Percentiles rank a stretch among this genome's conserved stretches.
phyloP scores from a whole-genome alignment of 2,888 invertebrate genomes.

The Tenodera sinensis region DNA sequence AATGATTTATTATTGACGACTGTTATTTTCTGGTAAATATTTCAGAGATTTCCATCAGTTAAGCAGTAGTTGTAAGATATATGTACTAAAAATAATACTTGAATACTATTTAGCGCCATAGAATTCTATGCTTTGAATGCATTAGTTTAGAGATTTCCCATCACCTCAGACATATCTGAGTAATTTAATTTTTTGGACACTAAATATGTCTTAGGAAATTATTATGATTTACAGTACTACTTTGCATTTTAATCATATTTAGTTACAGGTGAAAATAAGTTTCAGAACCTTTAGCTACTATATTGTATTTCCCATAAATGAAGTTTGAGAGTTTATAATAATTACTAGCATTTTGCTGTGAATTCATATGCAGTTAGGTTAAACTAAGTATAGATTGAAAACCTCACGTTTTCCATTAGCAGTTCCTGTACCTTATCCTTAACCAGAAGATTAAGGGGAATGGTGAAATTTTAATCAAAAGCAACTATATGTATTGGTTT shows the following conservation, averaged over 20 bases:
- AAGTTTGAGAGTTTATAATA: not conserved
- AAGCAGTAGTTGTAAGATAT: not conserved
- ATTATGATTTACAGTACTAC: too few relatives aligned
- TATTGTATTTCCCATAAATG: not conserved
- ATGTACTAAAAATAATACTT: not conserved
- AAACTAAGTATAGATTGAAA: not conserved
- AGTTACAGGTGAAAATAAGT: not conserved
- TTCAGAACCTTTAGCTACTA: not conserved
- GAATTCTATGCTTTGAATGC: not conserved
- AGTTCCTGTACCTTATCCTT: not conserved
- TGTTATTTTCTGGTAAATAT: not conserved
- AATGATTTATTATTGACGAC: not conserved
- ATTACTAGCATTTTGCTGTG: not conserved
- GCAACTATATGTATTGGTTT: too few relatives aligned
- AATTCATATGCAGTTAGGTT: not conserved
- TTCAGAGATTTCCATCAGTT: not conserved
- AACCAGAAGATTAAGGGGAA: not conserved
- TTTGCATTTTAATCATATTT: not conserved
- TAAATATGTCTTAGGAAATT: too few relatives aligned
- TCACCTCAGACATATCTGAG: too few relatives aligned
- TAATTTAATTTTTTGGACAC: too few relatives aligned
- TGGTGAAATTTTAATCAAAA: too few relatives aligned
- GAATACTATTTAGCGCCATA: not conserved
- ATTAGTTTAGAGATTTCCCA: not conserved
- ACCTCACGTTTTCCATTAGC: not conserved